phyloP scores from a whole-genome alignment of 2,888 invertebrate genomes.

The Lycocerus yunnanus region DNA sequence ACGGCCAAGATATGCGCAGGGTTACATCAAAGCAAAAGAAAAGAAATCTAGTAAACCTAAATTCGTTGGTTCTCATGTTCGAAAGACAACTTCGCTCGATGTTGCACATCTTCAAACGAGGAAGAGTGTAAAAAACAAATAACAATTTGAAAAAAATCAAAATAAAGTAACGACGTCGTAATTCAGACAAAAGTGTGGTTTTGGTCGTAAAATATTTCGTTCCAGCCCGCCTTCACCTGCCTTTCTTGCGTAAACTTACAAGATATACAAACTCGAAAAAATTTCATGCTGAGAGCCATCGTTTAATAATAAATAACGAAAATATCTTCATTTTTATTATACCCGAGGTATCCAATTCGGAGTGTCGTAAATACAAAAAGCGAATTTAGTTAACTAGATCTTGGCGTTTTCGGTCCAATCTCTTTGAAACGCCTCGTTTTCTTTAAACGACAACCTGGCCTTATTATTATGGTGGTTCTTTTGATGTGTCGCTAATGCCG shows the following conservation, averaged over 20 bases:
- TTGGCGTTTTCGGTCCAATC: constrained; percentile 34
- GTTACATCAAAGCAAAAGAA: too few species aligned
- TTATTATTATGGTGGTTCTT: constrained; percentile 41
- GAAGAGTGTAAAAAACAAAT: neutral
- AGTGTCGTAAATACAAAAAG: constrained; percentile 38
- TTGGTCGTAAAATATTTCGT: constrained; percentile 37
- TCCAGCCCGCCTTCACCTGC: constrained; percentile 36
- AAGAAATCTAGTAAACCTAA: too few species aligned
- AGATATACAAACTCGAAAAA: constrained; percentile 27
- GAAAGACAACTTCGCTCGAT: neutral
- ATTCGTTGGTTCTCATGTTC: too few species aligned
- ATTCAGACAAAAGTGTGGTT: constrained; percentile 11
- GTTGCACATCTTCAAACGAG: neutral
- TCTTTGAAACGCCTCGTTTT: constrained; percentile 44
- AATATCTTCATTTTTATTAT: constrained; percentile 42
- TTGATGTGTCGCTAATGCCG: constrained; percentile 2
- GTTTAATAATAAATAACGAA: constrained; percentile 36
- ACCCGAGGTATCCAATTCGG: constrained; percentile 22
- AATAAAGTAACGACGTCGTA: constrained; percentile 4
- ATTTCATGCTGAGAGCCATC: constrained; percentile 6
- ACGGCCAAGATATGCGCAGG: too few species aligned
- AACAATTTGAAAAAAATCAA: neutral
- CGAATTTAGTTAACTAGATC: constrained; percentile 37
- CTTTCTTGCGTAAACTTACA: constrained; percentile 17
- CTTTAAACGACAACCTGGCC: constrained; percentile 46